Conservation (phyloP, 2,888 invertebrate genomes). For the Microctonus hyperodae region DNA sequence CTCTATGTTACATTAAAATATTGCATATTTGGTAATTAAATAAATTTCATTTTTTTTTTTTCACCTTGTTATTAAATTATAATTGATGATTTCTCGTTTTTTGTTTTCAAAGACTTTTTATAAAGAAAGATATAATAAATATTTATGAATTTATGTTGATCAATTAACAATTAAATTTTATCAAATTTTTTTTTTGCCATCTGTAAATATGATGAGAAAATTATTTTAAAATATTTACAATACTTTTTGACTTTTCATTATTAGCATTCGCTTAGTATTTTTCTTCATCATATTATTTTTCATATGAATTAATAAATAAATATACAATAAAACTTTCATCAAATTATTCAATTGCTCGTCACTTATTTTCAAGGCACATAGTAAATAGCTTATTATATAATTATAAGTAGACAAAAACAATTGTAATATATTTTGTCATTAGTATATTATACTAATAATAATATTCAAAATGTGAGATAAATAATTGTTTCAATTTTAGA, state of each 20-base stretch:
- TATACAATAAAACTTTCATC: background rate
- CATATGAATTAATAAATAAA: background rate
- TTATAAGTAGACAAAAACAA: background rate
- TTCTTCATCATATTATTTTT: background rate
- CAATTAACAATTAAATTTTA: too few relatives aligned
- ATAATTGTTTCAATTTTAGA: background rate
- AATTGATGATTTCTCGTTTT: background rate
- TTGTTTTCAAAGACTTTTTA: background rate
- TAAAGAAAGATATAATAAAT: background rate
- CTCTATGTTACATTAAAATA: background rate
- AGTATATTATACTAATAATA: background rate
- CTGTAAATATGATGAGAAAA: background rate
- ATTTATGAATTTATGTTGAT: background rate
- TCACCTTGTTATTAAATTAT: background rate
- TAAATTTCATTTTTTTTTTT: background rate
- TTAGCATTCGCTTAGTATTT: background rate
- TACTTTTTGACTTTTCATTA: background rate
- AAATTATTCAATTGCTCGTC: background rate
- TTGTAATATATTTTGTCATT: background rate
- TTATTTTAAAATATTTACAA: background rate
- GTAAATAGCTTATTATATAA: background rate
- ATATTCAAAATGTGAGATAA: background rate
- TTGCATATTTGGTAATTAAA: background rate
- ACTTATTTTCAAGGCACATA: slow-evolving; percentile 6
- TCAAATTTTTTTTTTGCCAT: background rate